A percentile compares a stretch with the other conserved stretches of the same genome.
Conservation (phyloP, 1,140 invertebrate species). For the Caenorhabditis brenneri region DNA sequence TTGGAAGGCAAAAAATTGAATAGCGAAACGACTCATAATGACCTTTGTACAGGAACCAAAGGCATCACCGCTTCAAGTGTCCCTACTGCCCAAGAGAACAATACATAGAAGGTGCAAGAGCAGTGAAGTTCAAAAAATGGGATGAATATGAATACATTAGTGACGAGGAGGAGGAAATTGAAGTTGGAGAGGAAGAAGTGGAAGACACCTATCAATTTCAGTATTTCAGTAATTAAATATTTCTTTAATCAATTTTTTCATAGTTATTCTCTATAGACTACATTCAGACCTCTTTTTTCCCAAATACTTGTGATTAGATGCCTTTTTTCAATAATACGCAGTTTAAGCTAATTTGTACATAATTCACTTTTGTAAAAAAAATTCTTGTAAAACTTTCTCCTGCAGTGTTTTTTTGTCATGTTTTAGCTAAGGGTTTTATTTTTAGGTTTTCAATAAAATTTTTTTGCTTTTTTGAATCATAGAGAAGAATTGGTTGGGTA, state of each 20-base stretch:
- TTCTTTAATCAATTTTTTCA: not conserved
- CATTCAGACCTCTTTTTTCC: not conserved
- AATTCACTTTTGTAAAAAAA: too few species aligned
- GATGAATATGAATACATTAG: not conserved
- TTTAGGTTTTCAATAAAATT: too few species aligned
- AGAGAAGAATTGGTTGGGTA: not conserved
- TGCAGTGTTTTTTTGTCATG: too few species aligned
- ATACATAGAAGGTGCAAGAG: not conserved
- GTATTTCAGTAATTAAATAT: not conserved
- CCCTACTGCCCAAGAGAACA: slow-evolving; percentile 48
- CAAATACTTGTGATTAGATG: slow-evolving; percentile 10
- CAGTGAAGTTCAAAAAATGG: slow-evolving; percentile 4
- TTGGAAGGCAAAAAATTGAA: not conserved
- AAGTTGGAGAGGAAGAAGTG: not conserved
- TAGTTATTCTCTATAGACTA: not conserved
- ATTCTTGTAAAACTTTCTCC: not conserved
- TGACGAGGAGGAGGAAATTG: too few species aligned
- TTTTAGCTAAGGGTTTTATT: too few species aligned
- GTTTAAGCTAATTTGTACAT: too few species aligned
- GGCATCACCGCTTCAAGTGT: slow-evolving; percentile 47
- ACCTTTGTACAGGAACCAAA: slow-evolving; percentile 14
- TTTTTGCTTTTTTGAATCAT: too few species aligned
- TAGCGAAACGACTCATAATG: not conserved
- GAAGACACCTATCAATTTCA: too few species aligned
- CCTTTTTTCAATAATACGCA: slow-evolving; percentile 21